A percentile compares a stretch with the other conserved stretches of the same genome.
Conservation (phyloP, 2,888 invertebrate species). For the Coecobrya sp. region DNA sequence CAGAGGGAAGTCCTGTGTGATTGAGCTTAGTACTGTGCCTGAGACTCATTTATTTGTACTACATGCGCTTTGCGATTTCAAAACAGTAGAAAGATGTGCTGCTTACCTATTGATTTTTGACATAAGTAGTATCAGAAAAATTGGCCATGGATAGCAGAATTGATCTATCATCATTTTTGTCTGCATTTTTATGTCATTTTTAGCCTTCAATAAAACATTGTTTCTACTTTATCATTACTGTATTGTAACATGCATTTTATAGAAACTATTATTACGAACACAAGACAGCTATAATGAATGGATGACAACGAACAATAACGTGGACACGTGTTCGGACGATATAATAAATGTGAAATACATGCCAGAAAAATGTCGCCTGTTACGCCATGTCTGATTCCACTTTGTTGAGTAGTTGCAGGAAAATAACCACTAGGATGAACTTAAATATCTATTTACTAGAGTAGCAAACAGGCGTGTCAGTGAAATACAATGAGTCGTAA, state of each 20-base stretch:
- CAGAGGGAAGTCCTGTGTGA: not conserved
- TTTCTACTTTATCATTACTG: not conserved
- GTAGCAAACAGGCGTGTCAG: conserved; percentile 66
- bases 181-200: not conserved
- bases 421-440: not conserved
- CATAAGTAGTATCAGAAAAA: conserved; percentile 52
- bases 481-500: conserved; percentile 58
- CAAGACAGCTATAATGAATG: conserved; percentile 21
- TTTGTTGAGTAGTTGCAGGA: not conserved
- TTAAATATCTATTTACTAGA: not conserved
- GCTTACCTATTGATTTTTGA: conserved; percentile 25
- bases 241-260: not conserved
- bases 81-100: too few relatives aligned
- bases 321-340: conserved; percentile 26
- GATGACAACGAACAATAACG: not conserved
- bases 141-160: conserved; percentile 45
- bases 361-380: conserved; percentile 34
- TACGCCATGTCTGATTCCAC: not conserved
- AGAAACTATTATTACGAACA: not conserved
- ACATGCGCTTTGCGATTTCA: not conserved
- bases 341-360: not conserved
- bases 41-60: not conserved
- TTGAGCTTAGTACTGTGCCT: not conserved
- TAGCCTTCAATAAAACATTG: not conserved
- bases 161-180: conserved; percentile 21